Evolutionary conservation across 1,140 invertebrate species (phyloP).

Genomic region (Drosophila auraria): DNA sequence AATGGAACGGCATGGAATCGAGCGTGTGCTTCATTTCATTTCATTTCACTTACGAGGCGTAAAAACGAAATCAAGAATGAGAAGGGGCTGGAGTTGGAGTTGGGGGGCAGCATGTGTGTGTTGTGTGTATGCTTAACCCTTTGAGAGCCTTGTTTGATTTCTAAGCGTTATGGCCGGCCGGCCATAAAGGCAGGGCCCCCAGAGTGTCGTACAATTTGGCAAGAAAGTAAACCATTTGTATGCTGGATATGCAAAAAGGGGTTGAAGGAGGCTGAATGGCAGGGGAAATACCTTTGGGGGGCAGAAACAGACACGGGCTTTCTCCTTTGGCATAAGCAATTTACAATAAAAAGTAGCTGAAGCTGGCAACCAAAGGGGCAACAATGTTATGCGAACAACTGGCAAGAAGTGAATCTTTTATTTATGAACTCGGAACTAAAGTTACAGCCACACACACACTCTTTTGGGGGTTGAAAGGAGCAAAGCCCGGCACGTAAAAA

Average conservation of each 20-base stretch:
- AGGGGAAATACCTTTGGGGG: conserved; percentile 64
- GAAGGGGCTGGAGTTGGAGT: not conserved
- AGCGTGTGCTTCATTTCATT: conserved; percentile 66
- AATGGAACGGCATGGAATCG: conserved; percentile 5
- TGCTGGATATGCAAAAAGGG: conserved; percentile 48
- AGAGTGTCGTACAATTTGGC: conserved; percentile 80
- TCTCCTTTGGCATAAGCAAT: conserved; percentile 76
- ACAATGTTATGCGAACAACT: conserved; percentile 53
- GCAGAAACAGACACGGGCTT: conserved; percentile 48
- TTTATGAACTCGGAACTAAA: conserved; percentile 72
- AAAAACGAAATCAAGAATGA: conserved; percentile 74
- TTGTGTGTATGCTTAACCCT: conserved; percentile 54
- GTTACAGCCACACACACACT: conserved; percentile 12
- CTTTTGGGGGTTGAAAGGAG: conserved; percentile 48
- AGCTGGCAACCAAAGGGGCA: conserved; percentile 59
- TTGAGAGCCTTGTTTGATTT: conserved; percentile 77
- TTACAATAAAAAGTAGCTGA: conserved; percentile 79
- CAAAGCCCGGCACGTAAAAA: conserved; percentile 55
- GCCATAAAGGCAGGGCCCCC: conserved; percentile 51
- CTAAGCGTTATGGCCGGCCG: conserved; percentile 69
- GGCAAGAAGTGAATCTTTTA: conserved; percentile 74
- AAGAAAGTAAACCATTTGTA: conserved; percentile 67
- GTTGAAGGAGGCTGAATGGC: conserved; percentile 2
- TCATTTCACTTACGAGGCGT: conserved; percentile 82
- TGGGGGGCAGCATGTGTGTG: conserved; percentile 18